Conservation (phyloP, 2,797 vertebrate genomes). For the Propithecus deckenii region DNA sequence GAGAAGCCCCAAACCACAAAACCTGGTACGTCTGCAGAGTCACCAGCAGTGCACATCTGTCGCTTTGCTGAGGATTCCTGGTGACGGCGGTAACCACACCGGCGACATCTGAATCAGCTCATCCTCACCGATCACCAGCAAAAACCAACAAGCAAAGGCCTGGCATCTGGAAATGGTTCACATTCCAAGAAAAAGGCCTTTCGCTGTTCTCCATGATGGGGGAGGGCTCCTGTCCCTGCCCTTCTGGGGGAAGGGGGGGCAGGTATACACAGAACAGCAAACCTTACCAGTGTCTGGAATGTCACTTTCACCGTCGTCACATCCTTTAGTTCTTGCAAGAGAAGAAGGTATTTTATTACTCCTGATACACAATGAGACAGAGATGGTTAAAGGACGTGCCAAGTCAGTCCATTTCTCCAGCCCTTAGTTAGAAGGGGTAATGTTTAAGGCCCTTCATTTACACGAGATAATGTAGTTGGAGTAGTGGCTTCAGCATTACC, state of each 20-base stretch:
- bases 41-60: not conserved
- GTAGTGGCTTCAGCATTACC: not conserved
- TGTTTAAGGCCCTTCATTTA: not conserved
- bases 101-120: not conserved
- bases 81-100: not conserved
- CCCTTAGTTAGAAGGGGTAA: not conserved
- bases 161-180: not conserved
- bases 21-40: not conserved
- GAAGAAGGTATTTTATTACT: not conserved
- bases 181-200: not conserved
- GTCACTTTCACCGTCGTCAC: not conserved
- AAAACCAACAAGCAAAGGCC: not conserved
- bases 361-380: not conserved
- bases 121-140: not conserved
- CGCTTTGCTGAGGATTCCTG: not conserved
- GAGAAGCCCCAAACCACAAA: not conserved
- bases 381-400: not conserved
- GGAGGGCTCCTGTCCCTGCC: not conserved
- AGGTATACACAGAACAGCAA: not conserved
- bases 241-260: not conserved
- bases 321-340: not conserved
- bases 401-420: not conserved
- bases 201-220: not conserved
- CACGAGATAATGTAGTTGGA: rapidly evolving
- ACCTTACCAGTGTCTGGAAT: not conserved